These are phyloP conservation scores for Archocentrus centrarchus DNA, from an alignment of 2,113 vertebrate genomes.

Conservation along the genomic window DNA sequence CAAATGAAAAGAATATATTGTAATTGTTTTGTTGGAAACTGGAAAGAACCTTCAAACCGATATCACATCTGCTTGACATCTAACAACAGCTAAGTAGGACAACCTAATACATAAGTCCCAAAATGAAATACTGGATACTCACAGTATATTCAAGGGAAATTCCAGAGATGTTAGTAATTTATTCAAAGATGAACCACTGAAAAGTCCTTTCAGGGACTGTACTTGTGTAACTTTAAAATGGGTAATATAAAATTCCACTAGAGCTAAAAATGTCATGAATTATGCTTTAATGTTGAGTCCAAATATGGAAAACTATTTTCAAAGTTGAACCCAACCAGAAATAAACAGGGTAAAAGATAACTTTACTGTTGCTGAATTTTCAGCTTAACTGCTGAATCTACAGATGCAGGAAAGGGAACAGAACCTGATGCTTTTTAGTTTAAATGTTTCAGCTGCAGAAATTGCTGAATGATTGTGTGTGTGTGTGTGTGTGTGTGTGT, in stretches of 20 bases:
- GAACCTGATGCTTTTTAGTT: not conserved
- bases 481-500: too few relatives aligned
- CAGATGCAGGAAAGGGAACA: not conserved
- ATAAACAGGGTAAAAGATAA: not conserved
- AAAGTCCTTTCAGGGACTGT: not conserved
- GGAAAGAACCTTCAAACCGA: not conserved
- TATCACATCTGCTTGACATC: not conserved
- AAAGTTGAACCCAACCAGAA: slow-evolving; percentile 13
- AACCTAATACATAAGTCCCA: not conserved
- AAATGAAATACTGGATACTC: not conserved
- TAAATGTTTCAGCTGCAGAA: not conserved
- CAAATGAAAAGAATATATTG: not conserved
- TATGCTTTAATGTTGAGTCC: not conserved
- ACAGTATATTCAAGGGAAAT: not conserved
- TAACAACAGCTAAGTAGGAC: not conserved
- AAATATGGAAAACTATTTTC: not conserved
- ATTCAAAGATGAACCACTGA: not conserved
- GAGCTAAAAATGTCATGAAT: not conserved
- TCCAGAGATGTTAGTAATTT: not conserved
- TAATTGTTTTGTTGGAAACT: not conserved
- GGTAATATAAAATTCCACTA: not conserved
- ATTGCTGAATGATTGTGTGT: not conserved
- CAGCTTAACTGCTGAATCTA: not conserved
- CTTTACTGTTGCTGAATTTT: not conserved
- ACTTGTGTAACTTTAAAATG: not conserved